Evolutionary conservation across 2,888 invertebrate species (phyloP).

Genomic region (Schizotus pectinicornis): DNA sequence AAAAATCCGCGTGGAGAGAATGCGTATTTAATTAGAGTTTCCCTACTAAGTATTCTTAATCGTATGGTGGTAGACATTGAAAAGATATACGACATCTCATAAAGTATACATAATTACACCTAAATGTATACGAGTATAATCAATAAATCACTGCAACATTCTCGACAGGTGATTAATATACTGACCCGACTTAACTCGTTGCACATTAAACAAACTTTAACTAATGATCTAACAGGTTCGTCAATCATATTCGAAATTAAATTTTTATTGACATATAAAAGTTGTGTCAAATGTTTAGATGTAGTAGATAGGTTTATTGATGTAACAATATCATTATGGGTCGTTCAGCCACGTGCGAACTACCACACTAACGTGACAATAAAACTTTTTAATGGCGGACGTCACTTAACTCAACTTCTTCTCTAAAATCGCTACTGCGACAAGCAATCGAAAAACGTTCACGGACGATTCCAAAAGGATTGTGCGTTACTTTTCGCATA

Average conservation of each 20-base stretch:
- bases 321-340: slow-evolving; percentile 59
- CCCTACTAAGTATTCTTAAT: slow-evolving; percentile 14
- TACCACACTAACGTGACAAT: slow-evolving; percentile 57
- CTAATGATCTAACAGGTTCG: slow-evolving; percentile 55
- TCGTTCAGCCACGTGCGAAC: slow-evolving; percentile 57
- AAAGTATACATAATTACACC: slow-evolving; percentile 37
- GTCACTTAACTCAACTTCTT: slow-evolving; percentile 41
- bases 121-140: slow-evolving; percentile 34
- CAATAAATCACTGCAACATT: slow-evolving; percentile 41
- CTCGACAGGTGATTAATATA: slow-evolving; percentile 38
- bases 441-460: neutral
- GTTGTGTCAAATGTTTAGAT: slow-evolving; percentile 57
- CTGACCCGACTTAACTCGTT: slow-evolving; percentile 37
- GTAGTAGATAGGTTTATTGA: slow-evolving; percentile 58
- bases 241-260: slow-evolving; percentile 59
- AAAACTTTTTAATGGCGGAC: slow-evolving; percentile 59
- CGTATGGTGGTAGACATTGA: slow-evolving; percentile 14
- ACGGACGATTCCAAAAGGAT: neutral
- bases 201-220: slow-evolving; percentile 39
- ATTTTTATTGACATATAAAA: slow-evolving; percentile 59
- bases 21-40: too few relatives aligned
- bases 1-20: neutral
- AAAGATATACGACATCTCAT: slow-evolving; percentile 39
- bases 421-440: slow-evolving; percentile 18
- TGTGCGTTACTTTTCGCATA: too few relatives aligned